These are phyloP conservation scores for Serilophus lunatus DNA, from an alignment of 2,113 vertebrate species.

Conservation along the genomic window DNA sequence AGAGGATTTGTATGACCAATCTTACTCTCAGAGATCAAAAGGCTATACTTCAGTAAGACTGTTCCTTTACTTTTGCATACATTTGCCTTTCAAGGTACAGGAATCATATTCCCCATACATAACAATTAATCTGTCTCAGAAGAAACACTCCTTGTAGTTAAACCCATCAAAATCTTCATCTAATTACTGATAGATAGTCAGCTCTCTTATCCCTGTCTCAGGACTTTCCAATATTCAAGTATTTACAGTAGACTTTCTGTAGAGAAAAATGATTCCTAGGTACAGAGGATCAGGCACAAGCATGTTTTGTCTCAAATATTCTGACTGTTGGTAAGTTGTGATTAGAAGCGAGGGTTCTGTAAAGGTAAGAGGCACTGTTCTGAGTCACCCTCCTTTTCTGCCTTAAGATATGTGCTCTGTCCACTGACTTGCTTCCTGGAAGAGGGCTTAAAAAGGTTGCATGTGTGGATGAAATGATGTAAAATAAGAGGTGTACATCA, in stretches of 20 bases:
- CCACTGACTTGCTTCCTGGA: no score
- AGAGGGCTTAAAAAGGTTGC: background rate
- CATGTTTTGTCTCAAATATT: background rate
- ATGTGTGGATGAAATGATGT: rapidly evolving
- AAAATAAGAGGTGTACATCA: background rate
- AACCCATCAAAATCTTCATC: background rate
- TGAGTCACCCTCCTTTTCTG: background rate
- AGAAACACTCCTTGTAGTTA: background rate
- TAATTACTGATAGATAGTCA: background rate
- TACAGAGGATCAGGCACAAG: background rate
- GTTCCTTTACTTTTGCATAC: background rate
- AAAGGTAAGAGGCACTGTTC: background rate
- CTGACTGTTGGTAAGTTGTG: background rate
- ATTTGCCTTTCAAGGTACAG: background rate
- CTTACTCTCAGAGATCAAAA: background rate
- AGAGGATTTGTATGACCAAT: background rate
- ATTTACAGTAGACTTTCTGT: background rate
- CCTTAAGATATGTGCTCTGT: background rate
- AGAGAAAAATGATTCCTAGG: background rate
- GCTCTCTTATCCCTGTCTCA: background rate
- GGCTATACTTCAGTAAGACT: background rate
- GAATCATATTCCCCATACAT: background rate
- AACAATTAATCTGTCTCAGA: background rate
- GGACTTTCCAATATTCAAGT: background rate
- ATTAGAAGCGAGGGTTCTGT: background rate